Evolutionary conservation across 2,113 vertebrate genomes (phyloP).

Genomic region (Coreoperca whiteheadi): DNA sequence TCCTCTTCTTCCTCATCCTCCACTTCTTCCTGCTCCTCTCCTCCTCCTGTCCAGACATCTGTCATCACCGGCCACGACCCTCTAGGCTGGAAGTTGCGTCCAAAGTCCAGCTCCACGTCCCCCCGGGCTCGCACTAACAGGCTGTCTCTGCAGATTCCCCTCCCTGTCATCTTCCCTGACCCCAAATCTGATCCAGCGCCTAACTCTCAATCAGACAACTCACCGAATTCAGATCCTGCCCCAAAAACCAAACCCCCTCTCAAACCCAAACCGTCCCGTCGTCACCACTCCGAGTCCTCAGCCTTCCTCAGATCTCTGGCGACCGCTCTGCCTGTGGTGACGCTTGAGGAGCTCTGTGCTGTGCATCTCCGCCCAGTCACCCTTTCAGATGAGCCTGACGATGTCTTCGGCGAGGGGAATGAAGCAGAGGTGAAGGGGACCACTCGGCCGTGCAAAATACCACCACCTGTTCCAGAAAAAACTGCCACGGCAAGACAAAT

Average conservation of each 20-base stretch:
- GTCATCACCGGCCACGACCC: slow-evolving; percentile 85
- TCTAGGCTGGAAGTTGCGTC: slow-evolving; percentile 85
- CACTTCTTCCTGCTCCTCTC: slow-evolving; percentile 87
- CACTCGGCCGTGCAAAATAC: not conserved
- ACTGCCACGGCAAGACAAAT: slow-evolving; percentile 39
- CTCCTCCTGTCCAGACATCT: slow-evolving; percentile 85
- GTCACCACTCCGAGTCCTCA: slow-evolving; percentile 67
- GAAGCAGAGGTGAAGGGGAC: not conserved
- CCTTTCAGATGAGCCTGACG: slow-evolving; percentile 23
- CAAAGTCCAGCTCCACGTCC: slow-evolving; percentile 73
- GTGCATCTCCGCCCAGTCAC: not conserved
- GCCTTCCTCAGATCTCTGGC: slow-evolving; percentile 25
- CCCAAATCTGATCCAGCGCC: not conserved
- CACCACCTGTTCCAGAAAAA: slow-evolving; percentile 66
- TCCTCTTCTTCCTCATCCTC: slow-evolving; percentile 82
- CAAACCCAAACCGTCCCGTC: slow-evolving; percentile 26
- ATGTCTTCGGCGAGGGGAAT: slow-evolving; percentile 11
- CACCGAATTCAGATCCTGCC: not conserved
- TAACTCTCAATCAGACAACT: not conserved
- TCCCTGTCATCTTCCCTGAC: slow-evolving; percentile 42
- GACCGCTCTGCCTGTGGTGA: slow-evolving; percentile 9
- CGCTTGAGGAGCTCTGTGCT: not conserved
- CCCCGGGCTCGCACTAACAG: slow-evolving; percentile 11
- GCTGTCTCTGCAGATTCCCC: slow-evolving; percentile 71
- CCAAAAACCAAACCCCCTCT: not conserved